These are phyloP conservation scores for Cacoxenus indagator DNA, from an alignment of 2,888 invertebrate genomes.

Conservation along the genomic window DNA sequence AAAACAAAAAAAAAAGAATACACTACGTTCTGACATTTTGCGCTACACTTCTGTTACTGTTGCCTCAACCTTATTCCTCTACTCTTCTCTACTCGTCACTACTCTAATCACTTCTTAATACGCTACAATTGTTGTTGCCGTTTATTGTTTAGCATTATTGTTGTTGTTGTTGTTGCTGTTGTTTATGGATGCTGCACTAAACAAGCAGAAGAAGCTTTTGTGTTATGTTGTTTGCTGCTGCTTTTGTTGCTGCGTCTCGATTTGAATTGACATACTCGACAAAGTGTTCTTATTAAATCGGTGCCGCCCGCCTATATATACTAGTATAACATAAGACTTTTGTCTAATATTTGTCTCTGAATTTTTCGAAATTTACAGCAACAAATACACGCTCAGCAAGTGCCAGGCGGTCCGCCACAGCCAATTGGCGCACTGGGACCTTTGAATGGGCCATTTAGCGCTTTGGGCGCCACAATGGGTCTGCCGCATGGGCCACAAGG, in stretches of 20 bases:
- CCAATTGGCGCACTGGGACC: constrained; percentile 72
- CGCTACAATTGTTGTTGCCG: constrained; percentile 48
- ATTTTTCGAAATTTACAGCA: constrained; percentile 74
- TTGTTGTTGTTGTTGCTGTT: constrained; percentile 26
- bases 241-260: constrained; percentile 25
- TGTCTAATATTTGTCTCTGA: neutral
- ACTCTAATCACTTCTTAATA: neutral
- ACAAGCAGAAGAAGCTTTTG: constrained; percentile 36
- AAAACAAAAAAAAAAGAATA: neutral
- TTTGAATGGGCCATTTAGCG: constrained; percentile 68
- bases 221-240: constrained; percentile 35
- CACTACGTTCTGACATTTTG: neutral
- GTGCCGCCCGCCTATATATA: neutral
- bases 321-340: neutral
- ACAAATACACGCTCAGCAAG: constrained; percentile 91
- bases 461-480: constrained; percentile 70
- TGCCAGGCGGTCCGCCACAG: constrained; percentile 75
- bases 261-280: neutral
- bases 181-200: constrained; percentile 52
- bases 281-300: constrained; percentile 5
- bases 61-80: too few species aligned
- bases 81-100: neutral
- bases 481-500: constrained; percentile 71
- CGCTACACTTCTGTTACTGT: too few species aligned
- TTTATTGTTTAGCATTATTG: constrained; percentile 36